Evolutionary conservation across 2,113 vertebrate genomes (phyloP), one percentile per base, ranked within the genome.

Genomic region (Petaurus breviceps): DNA sequence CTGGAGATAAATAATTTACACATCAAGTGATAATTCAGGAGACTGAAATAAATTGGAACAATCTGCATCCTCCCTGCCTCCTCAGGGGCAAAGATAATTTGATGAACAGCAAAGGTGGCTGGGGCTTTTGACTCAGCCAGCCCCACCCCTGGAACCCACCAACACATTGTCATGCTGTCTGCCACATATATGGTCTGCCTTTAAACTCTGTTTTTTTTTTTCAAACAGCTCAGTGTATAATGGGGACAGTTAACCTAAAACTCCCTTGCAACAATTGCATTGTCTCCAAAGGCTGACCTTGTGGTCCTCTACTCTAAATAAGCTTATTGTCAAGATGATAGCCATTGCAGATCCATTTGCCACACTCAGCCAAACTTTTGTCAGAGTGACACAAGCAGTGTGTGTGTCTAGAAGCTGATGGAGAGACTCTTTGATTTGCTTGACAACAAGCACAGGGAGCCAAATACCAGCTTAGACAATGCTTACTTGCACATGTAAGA

Each of bases 171-270:
- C 68, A 51, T 12, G 24, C 12, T 43, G 68, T 96, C 43, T 51
- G 43, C 47, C 47, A 14, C 0, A 0, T 19, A 6, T 5, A 0
- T n/a, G 92, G 43, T 26, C 22, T 51, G 50, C 2, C 0, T 26
- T 94, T 9, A 8, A 16, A 92, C 94, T 91, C 24, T 2, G 46
- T 0, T 6, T 9, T 90, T 26, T 26, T 51, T 28, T n/a, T 49
- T 49, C 91, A 31, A 52, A 68, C 68, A 11, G 24, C 25, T 7
- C 8, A 26, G 24, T 54, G 8, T 50, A 0, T 51, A 3, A 12
- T 23, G 1, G 0, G 25, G 43, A 10, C 19, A 3, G 37, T 24
- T 0, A n/a, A 3, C 55, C 37, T 51, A 31, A 8, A 49, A 8
- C 0, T 28, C 28, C 8, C 24, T 26, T 25, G 4, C 3, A 25